Evolutionary conservation across 2,888 invertebrate species (phyloP).

Genomic region (Gasteruption jaculator): DNA sequence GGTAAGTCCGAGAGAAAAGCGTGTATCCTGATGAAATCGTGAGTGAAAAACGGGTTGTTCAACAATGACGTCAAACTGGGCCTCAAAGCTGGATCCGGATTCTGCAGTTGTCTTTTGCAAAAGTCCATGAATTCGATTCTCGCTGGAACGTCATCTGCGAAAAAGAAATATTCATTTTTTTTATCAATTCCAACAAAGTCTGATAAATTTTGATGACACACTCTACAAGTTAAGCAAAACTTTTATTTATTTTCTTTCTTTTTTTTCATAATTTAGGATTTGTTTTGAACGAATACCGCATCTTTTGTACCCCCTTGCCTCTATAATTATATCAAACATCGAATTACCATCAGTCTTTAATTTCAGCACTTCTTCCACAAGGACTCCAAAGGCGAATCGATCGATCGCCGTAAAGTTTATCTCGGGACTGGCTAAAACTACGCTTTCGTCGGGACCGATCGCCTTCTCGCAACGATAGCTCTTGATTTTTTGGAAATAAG

Average conservation of each 20-base stretch:
- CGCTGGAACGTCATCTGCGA: slow-evolving; percentile 65
- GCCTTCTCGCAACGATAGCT: slow-evolving; percentile 68
- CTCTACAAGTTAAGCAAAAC: not conserved
- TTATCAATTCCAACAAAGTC: too few relatives aligned
- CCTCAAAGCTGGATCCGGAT: slow-evolving; percentile 61
- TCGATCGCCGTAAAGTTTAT: slow-evolving; percentile 61
- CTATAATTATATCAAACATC: too few relatives aligned
- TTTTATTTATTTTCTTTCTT: not conserved
- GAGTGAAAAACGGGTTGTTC: slow-evolving; percentile 75
- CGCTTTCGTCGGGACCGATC: slow-evolving; percentile 67
- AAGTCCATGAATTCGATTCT: slow-evolving; percentile 66
- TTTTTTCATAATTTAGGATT: not conserved
- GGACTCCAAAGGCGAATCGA: slow-evolving; percentile 71
- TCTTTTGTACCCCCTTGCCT: too few relatives aligned
- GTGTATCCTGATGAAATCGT: slow-evolving; percentile 79
- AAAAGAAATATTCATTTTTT: slow-evolving; percentile 21
- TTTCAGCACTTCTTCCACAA: slow-evolving; percentile 71
- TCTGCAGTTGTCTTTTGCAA: slow-evolving; percentile 67
- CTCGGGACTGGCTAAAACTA: slow-evolving; percentile 49
- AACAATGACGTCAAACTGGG: slow-evolving; percentile 66
- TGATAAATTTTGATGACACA: not conserved
- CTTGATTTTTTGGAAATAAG: slow-evolving; percentile 65
- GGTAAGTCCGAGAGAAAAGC: slow-evolving; percentile 80
- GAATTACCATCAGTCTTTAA: slow-evolving; percentile 51
- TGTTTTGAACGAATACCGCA: slow-evolving; percentile 2